Percentiles rank a stretch among this genome's conserved stretches.
Evolutionary conservation across 2,797 vertebrate genomes (phyloP).

Genomic region (Botia almorhae): DNA sequence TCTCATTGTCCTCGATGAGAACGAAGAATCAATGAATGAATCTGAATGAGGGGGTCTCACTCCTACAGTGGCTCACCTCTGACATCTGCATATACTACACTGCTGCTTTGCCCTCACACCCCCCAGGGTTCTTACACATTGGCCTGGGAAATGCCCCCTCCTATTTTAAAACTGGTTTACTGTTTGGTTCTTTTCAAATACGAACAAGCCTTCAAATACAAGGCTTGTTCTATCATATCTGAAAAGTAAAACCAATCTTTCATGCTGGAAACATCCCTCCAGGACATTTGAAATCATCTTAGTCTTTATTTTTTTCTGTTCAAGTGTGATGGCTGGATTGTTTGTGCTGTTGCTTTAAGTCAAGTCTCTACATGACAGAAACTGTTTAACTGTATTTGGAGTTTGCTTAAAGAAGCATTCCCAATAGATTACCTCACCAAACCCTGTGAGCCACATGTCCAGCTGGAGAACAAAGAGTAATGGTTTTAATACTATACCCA

Average conservation of each 20-base stretch:
- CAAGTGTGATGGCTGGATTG: neutral
- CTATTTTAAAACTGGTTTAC: neutral
- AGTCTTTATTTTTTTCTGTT: neutral
- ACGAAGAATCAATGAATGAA: constrained; percentile 44
- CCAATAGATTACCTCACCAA: constrained; percentile 29
- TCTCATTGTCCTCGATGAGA: constrained; percentile 53
- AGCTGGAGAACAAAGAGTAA: constrained; percentile 3
- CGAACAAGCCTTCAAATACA: neutral
- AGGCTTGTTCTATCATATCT: neutral
- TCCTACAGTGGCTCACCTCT: constrained; percentile 58
- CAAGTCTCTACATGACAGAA: constrained; percentile 26
- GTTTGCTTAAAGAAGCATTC: constrained; percentile 41
- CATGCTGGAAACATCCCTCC: neutral
- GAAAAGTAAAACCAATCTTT: neutral
- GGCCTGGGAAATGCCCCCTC: constrained; percentile 31
- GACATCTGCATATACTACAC: constrained; percentile 55
- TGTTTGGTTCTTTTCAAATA: constrained; percentile 20
- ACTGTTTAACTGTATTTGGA: constrained; percentile 15
- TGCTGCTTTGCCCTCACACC: constrained; percentile 6
- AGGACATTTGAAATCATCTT: constrained; percentile 6
- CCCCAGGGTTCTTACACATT: constrained; percentile 44
- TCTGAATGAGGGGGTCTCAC: constrained; percentile 54
- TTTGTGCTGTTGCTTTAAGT: constrained; percentile 32
- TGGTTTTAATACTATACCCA: neutral
- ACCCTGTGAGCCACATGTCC: constrained; percentile 19